Evolutionary conservation across 2,888 invertebrate species (phyloP).

Genomic region (Caenorhabditis macrosperma): DNA sequence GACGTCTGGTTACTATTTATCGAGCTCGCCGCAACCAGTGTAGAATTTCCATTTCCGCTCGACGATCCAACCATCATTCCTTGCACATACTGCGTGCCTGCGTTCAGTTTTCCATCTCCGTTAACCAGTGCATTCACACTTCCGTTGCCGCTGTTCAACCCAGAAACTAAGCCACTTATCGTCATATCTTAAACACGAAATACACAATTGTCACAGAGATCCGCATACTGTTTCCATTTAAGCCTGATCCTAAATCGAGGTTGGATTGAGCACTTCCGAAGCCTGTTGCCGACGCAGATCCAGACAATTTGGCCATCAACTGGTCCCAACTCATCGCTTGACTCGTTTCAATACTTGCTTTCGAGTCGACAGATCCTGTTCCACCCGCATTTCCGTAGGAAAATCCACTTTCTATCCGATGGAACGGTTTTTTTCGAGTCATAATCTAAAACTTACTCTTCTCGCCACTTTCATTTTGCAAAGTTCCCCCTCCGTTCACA

Average conservation of each 20-base stretch:
- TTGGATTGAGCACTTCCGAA: conserved; percentile 72
- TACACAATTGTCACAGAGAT: neutral
- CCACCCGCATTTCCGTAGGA: conserved; percentile 68
- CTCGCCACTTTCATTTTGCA: conserved; percentile 49
- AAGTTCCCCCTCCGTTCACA: conserved; percentile 52
- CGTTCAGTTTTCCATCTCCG: conserved; percentile 66
- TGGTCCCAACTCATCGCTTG: conserved; percentile 67
- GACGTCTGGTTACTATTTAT: conserved; percentile 59
- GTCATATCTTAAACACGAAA: conserved; percentile 61
- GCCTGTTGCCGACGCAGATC: conserved; percentile 65
- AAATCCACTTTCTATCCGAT: conserved; percentile 52
- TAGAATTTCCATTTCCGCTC: conserved; percentile 68
- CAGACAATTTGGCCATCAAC: conserved; percentile 67
- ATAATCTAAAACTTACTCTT: conserved; percentile 14
- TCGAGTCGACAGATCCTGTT: conserved; percentile 65
- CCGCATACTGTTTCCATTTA: conserved; percentile 43
- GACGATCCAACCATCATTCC: conserved; percentile 68
- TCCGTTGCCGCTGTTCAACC: conserved; percentile 63
- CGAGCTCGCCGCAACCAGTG: conserved; percentile 69
- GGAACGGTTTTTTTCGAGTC: neutral
- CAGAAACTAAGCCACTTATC: conserved; percentile 71
- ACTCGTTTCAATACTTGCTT: conserved; percentile 58
- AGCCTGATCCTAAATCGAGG: conserved; percentile 66
- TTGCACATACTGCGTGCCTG: conserved; percentile 42
- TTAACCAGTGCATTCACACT: conserved; percentile 66